These are phyloP conservation scores for Picus viridis DNA, from an alignment of 2,797 vertebrate genomes.

Conservation along the genomic window DNA sequence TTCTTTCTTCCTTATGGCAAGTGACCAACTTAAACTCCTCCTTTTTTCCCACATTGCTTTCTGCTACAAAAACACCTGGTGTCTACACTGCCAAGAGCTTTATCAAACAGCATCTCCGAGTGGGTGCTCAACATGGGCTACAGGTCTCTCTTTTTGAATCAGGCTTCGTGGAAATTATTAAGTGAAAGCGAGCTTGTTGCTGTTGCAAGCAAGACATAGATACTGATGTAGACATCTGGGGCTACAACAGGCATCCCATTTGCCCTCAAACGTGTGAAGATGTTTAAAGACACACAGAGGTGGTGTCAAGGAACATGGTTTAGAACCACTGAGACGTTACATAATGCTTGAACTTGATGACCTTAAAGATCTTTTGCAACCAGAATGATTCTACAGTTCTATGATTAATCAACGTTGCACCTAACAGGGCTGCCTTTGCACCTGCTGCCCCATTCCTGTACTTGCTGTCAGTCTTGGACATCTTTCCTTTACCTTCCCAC, in stretches of 20 bases:
- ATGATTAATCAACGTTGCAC: not conserved
- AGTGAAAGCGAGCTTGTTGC: not conserved
- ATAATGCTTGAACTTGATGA: no score
- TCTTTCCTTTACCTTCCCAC: not conserved
- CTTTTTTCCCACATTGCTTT: not conserved
- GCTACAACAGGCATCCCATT: accelerated
- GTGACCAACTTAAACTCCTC: not conserved
- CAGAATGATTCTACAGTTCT: no score
- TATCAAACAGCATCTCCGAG: not conserved
- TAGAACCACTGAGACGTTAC: no score
- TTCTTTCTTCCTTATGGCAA: not conserved
- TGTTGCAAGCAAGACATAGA: not conserved
- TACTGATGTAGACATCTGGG: not conserved
- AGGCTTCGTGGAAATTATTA: not conserved
- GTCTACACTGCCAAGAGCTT: not conserved
- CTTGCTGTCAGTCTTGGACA: not conserved
- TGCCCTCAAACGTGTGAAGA: not conserved
- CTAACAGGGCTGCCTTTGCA: not conserved
- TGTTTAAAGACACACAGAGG: no score
- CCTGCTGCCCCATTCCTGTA: not conserved
- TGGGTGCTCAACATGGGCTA: accelerated
- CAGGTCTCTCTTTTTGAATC: not conserved
- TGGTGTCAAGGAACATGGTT: no score
- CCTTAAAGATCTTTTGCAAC: no score
- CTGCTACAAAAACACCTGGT: not conserved